Evolutionary conservation across 2,888 invertebrate species (phyloP).

Genomic region (Idaea biselata): DNA sequence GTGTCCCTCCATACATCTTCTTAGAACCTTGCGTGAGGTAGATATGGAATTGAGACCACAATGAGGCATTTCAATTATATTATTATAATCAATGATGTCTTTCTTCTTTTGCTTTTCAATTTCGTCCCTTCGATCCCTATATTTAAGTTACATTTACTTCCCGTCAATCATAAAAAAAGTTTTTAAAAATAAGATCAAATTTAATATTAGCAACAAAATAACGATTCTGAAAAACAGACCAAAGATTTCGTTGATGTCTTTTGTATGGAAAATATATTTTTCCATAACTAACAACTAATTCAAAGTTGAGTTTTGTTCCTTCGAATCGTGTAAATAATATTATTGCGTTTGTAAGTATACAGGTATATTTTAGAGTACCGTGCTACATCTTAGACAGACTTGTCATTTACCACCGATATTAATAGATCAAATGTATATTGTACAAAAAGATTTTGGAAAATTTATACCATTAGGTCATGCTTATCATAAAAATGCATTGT

Average conservation of each 20-base stretch:
- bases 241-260: background rate
- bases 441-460: too few species aligned
- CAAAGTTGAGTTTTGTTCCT: too few species aligned
- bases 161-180: background rate
- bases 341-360: background rate
- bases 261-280: background rate
- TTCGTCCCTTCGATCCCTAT: background rate
- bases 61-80: conserved; percentile 63
- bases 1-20: conserved; percentile 65
- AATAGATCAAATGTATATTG: too few species aligned
- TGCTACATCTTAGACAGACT: too few species aligned
- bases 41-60: conserved; percentile 56
- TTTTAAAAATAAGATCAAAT: background rate
- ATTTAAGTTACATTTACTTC: background rate
- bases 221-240: background rate
- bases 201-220: background rate
- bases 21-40: conserved; percentile 70
- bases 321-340: too few species aligned
- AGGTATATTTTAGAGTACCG: too few species aligned
- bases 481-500: too few species aligned
- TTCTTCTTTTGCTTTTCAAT: background rate
- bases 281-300: too few species aligned
- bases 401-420: too few species aligned
- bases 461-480: too few species aligned
- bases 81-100: conserved; percentile 44